Base-by-base conservation (phyloP, 1,140 invertebrate genomes). In the Cardiocondyla obscurior region DNA sequence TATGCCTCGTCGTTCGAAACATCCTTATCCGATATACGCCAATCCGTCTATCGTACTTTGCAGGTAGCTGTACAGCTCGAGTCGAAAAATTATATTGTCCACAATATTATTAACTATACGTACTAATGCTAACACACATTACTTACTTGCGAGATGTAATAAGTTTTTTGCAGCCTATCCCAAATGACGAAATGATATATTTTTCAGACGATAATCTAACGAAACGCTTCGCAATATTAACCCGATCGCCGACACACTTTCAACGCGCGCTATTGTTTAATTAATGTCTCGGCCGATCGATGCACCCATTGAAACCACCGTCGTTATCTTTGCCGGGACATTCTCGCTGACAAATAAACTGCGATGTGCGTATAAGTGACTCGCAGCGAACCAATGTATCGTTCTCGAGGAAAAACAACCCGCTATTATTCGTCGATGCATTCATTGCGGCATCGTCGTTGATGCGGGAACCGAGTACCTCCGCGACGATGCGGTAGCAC, bases 371-470 rank as follows among this genome's bases (percentile, higher is more conserved):
- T 33, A 57, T 14, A 73, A 73, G 30, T 30, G 44, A 33, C 72
- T 74, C 62, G 16, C n/a, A n/a, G 33, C 60, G 2, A 42, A 53
- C 30, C 39, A 77, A 67, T 39, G 33, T 30, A 53, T 67, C 74
- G 62, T 16, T 12, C 14, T 57, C 22, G 49, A 28, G 33, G 51
- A 77, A 79, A 69, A 53, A 55, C 79, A 73, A 12, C 22, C 39
- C 10, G 57, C 72, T 62, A 79, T 83, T 64, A 76, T 81, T 81
- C 42, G 30, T 64, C 72, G 60, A 55, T 79, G 39, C 72, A 65
- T 65, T 65, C 33, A 79, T 79, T 57, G 46, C 57, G 51, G 28
- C 36, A 28, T 42, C 28, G 62, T 42, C 58, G 44, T n/a, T n/a
- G n/a, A n/a, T n/a, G n/a, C 19, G 25, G 62, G 12, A 25, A 8